phyloP scores from a whole-genome alignment of 2,888 invertebrate genomes.

The Pediacus dermestoides region DNA sequence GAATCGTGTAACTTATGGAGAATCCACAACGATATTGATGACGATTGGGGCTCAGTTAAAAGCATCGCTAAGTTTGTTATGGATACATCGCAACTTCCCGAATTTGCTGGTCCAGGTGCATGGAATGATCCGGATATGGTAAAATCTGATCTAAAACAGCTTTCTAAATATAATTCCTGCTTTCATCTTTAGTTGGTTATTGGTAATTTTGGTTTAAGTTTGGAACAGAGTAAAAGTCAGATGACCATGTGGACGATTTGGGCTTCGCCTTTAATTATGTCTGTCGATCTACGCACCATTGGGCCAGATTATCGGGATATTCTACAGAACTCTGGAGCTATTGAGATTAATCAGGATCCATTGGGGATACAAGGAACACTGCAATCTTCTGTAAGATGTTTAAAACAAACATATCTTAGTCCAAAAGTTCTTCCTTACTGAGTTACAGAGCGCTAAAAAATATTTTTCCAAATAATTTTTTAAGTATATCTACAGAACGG shows the following conservation, averaged over 20 bases:
- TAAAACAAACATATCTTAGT: too few relatives aligned
- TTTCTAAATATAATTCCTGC: too few relatives aligned
- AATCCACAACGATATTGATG: conserved; percentile 60
- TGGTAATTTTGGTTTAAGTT: conserved; percentile 57
- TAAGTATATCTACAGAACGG: too few relatives aligned
- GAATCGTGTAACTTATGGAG: conserved; percentile 61
- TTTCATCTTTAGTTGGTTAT: conserved; percentile 47
- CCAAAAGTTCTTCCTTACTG: too few relatives aligned
- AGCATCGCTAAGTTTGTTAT: conserved; percentile 53
- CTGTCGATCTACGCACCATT: conserved; percentile 57
- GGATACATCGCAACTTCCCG: too few relatives aligned
- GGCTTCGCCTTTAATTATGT: conserved; percentile 64
- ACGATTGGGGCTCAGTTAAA: conserved; percentile 56
- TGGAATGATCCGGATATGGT: conserved; percentile 71
- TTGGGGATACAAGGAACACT: conserved; percentile 57
- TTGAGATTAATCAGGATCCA: conserved; percentile 61
- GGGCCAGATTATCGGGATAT: conserved; percentile 54
- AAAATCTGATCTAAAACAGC: too few relatives aligned
- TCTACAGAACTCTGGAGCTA: conserved; percentile 56
- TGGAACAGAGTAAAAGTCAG: conserved; percentile 60
- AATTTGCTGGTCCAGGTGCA: conserved; percentile 59
- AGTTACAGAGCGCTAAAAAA: too few relatives aligned
- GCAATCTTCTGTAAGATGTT: too few relatives aligned
- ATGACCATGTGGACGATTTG: conserved; percentile 67
- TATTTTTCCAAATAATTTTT: too few relatives aligned